Base-by-base conservation (phyloP, 2,888 invertebrate species). In the Plebejus argus region DNA sequence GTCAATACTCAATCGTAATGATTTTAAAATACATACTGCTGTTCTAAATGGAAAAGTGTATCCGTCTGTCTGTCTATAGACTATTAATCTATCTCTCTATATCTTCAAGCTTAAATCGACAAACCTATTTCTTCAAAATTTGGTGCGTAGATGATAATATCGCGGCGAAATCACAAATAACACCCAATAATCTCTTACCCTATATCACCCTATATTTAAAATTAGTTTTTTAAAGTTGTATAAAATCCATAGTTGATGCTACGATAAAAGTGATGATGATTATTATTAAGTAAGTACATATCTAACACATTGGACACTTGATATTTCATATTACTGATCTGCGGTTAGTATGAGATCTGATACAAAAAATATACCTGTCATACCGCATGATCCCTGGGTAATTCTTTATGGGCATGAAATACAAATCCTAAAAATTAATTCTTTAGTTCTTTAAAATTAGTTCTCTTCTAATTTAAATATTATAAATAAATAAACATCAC, bases 271-370 rank as follows among this genome's bases (percentile, higher is more conserved):
- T 58, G 10, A 58, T 58, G 20, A 61, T 61, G 20, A 61, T 66
- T 6, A 18, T 28, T 33, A 12, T 28, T 66, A 10, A 18, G 10
- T 8, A 10, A 39, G 23, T 61, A 61, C 12, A 23, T 61, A 66
- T 33, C 28, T 18, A 66, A 66, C 66, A 66, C 28, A 12, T 66
- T 23, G 5, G 28, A 66, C 18, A 66, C 28, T 15, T 33, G 66
- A 66, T 66, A 66, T 33, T 23, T 6, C 28, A 66, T 66, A 66
- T 33, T 23, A 15, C 28, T 15, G 66, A 66, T 66, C 66, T 66
- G 66, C 28, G 66, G 66, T 66, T 66, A 15, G 66, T 33, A 18
- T 15, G 66, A 66, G 28, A 66, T 66, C 28, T 66, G 66, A 66
- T 66, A 66, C 66, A 66, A 33, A 66, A 66, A 66, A 28, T 15